phyloP scores from a whole-genome alignment of 2,888 invertebrate species.

The Hemistola chrysoprasaria region DNA sequence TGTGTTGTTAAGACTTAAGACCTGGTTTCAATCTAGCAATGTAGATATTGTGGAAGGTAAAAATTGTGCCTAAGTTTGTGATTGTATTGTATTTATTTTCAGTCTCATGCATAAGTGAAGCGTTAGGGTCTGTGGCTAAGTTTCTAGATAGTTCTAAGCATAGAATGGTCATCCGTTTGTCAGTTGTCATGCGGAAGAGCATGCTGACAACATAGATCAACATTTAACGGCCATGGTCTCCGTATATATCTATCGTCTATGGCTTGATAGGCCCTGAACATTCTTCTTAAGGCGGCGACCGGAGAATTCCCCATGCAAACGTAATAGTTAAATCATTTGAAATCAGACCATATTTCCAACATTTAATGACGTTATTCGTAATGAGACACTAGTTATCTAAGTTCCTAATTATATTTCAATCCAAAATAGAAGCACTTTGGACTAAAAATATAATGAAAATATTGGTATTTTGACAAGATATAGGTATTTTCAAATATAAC shows the following conservation, averaged over 20 bases:
- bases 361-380: too few relatives aligned
- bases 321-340: too few relatives aligned
- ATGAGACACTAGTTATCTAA: too few relatives aligned
- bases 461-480: too few relatives aligned
- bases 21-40: constrained; percentile 10
- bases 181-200: constrained; percentile 67
- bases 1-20: constrained; percentile 4
- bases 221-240: constrained; percentile 37
- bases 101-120: constrained; percentile 31
- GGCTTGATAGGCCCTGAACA: constrained; percentile 10
- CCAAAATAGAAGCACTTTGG: too few relatives aligned
- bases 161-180: constrained; percentile 17
- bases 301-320: too few relatives aligned
- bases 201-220: constrained; percentile 71
- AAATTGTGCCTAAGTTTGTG: constrained; percentile 9
- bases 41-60: neutral
- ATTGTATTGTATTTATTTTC: constrained; percentile 10
- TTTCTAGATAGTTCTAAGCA: constrained; percentile 31
- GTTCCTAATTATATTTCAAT: too few relatives aligned
- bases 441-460: too few relatives aligned
- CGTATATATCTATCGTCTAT: too few relatives aligned
- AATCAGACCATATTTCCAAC: too few relatives aligned
- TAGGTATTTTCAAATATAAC: too few relatives aligned
- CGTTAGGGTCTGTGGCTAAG: constrained; percentile 22
- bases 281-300: too few relatives aligned